Base-by-base conservation (phyloP, 2,888 invertebrate species). In the Celastrina argiolus region DNA sequence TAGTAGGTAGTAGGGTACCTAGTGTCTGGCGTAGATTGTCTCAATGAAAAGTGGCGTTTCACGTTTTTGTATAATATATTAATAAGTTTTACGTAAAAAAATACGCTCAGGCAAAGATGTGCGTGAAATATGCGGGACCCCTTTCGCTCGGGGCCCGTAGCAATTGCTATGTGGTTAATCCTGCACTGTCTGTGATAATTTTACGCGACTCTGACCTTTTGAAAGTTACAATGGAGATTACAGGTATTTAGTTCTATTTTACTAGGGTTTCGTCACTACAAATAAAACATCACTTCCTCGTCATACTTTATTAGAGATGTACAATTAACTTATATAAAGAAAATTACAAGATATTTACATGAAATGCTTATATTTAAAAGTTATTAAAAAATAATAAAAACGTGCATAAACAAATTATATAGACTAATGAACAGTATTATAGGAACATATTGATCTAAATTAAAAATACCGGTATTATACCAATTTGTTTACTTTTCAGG, bases 311-410 rank as follows among this genome's bases (percentile, higher is more conserved):
- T 89, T 88, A 87, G 89, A 90, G 89, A 88, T 81, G 81, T 88
- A 88, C 84, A 81, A 85, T 87, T 87, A 88, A 88, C 87, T 85
- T 86, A 88, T 83, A 81, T 76, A 88, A 88, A 84, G 80, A 79
- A 88, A 82, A 82, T 83, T 80, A 74, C 81, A 88, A 85, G 84
- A 87, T 90, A 89, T 90, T 87, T 90, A 90, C 90, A 90, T 77
- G 82, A 82, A 81, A 84, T 81, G 83, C 84, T 80, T 80, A 83
- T 81, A 84, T 80, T 81, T 78, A 80, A 75, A 75, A 81, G 82
- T 85, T 83, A 83, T 77, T 81, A 81, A 81, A 71, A 68, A 71
- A 69, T 71, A 41, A 59, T 65, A 69, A 26, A 58, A 41, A 26
- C n/a, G 65, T 66, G 65, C 65, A 66, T 59, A 59, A 66, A 28